Base-by-base conservation (phyloP, 2,888 invertebrate genomes). In the Troilus luridus region DNA sequence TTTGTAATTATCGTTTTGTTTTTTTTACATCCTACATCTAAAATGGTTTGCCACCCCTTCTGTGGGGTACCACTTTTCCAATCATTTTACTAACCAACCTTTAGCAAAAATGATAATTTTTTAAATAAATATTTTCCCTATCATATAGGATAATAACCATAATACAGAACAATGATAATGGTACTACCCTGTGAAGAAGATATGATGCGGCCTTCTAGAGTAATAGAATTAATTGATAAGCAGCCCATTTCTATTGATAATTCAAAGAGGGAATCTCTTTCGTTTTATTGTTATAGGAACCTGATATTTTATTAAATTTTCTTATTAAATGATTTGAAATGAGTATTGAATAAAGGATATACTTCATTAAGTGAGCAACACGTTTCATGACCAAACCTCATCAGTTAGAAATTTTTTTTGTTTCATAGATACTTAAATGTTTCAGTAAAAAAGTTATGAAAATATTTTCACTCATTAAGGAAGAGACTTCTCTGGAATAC, bases 361-460 rank as follows among this genome's bases (percentile, higher is more conserved):
- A 77, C 72, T 77, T 77, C 72, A 77, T 60, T 60, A 88, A 88
- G 59, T 88, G 88, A 88, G 88, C 60, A 88, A 88, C 88, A 88
- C 41, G 72, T 77, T 77, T 41, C 72, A 17, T 77, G 72, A 77
- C 72, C 72, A 77, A 77, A 77, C 72, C 72, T 77, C 72, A 77
- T 77, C 72, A 41, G 72, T 77, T 90, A 64, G 88, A 81, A 88
- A 91, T 56, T 91, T 60, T 59, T 27, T 77, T 88, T 81, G 64
- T 77, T 88, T 81, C 89, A 89, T 90, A 92, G 92, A 91, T 77
- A 92, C 77, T 89, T 91, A 90, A 90, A 91, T 91, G 90, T 91
- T 92, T 89, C 88, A 91, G 91, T 91, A 92, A 91, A 91, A 92
- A 92, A 92, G 92, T 92, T 92, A 92, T 77, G 92, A 92, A 92